Evolutionary conservation across 2,113 vertebrate species (phyloP).

Genomic region (Gadus macrocephalus): DNA sequence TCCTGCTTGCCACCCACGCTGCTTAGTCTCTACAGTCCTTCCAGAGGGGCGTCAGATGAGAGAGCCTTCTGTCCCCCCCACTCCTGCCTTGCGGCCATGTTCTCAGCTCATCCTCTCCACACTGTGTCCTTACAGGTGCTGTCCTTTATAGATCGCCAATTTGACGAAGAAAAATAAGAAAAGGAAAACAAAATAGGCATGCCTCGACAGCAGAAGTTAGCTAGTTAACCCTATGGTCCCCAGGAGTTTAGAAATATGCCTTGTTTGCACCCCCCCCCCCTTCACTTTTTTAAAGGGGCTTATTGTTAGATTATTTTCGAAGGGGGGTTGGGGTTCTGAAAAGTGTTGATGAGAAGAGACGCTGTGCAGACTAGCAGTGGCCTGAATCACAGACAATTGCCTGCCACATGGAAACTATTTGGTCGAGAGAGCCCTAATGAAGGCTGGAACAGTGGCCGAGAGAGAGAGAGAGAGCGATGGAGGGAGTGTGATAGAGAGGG

Average conservation of each 20-base stretch:
- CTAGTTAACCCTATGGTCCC: conserved; percentile 7
- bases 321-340: no score
- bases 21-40: not conserved
- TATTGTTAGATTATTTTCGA: no score
- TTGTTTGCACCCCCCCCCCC: conserved; percentile 6
- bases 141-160: not conserved
- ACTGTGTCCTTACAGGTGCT: conserved; percentile 1
- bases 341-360: no score
- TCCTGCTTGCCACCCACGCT: conserved; percentile 30
- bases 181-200: conserved; percentile 12
- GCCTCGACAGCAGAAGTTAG: conserved; percentile 27
- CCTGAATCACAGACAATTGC: no score
- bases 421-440: no score
- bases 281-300: no score
- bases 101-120: no score
- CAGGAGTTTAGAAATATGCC: conserved; percentile 11
- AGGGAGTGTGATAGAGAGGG: conserved; percentile 34
- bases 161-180: not conserved
- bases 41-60: not conserved
- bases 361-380: conserved; percentile 3
- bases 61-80: no score
- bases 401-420: no score
- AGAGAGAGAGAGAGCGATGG: no score
- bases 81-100: no score
- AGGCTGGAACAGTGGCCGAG: no score